Conservation (phyloP, 2,888 invertebrate species). For the Oligia latruncula region DNA sequence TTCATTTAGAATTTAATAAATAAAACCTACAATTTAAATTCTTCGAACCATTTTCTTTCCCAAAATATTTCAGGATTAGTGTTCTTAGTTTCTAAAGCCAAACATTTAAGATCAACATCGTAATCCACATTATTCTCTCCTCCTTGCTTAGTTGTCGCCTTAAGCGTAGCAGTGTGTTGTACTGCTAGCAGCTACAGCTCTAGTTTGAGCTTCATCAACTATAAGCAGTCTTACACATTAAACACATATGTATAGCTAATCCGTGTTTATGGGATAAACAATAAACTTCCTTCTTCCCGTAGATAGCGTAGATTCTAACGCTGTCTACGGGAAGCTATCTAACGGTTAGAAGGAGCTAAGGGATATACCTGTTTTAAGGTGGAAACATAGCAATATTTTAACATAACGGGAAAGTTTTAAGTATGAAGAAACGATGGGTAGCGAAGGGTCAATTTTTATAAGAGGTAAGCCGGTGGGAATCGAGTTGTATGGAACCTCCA, state of each 20-base stretch:
- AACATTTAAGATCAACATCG: not conserved
- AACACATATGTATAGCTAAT: constrained; percentile 28
- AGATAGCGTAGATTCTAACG: constrained; percentile 8
- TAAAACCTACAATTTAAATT: not conserved
- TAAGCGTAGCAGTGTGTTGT: constrained; percentile 60
- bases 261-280: constrained; percentile 34
- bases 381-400: not conserved
- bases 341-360: not conserved
- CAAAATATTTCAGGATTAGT: not conserved
- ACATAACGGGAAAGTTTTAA: not conserved
- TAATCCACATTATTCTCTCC: constrained; percentile 55
- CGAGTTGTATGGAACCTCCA: too few relatives aligned
- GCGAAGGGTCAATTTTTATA: too few relatives aligned
- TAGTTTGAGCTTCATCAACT: constrained; percentile 56
- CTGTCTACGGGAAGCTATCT: constrained; percentile 2
- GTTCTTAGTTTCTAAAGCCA: not conserved
- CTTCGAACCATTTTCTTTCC: too few relatives aligned
- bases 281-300: constrained; percentile 5
- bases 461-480: too few relatives aligned
- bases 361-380: not conserved
- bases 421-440: not conserved
- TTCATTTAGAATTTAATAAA: not conserved
- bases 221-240: constrained; percentile 49
- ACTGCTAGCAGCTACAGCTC: constrained; percentile 52
- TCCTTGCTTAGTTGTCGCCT: constrained; percentile 53